phyloP scores from a whole-genome alignment of 64 coral and sea anemone species.

The Acropora yongei region DNA sequence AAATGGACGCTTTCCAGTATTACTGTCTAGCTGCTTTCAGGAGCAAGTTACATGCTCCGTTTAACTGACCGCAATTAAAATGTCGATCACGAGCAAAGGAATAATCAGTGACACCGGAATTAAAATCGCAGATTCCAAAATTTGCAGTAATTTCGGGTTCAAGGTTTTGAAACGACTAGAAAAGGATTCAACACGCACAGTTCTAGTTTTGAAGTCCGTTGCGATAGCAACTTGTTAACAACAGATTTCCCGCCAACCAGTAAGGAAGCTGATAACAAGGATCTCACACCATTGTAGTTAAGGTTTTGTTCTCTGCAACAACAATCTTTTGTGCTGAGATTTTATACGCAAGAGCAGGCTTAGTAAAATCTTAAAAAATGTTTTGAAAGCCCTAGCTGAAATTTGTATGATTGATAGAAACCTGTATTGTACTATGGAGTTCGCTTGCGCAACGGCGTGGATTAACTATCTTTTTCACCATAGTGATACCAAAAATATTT shows the following conservation, averaged over 20 bases:
- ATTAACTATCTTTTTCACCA: not conserved
- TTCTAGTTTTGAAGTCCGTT: not conserved
- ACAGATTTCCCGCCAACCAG: constrained; percentile 31
- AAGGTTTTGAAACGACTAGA: not conserved
- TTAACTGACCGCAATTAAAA: not conserved
- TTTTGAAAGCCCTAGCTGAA: no score
- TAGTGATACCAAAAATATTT: constrained; percentile 29
- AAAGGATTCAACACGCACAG: not conserved
- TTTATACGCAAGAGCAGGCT: not conserved
- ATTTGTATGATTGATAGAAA: no score
- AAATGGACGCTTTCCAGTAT: not conserved
- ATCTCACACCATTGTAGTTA: not conserved
- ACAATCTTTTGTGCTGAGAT: not conserved
- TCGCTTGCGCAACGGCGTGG: not conserved
- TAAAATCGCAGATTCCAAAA: no score
- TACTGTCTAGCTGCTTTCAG: not conserved
- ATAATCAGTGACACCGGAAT: not conserved
- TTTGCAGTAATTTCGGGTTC: no score
- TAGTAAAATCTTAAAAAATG: no score
- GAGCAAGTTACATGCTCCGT: no score
- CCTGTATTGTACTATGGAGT: not conserved
- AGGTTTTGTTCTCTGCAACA: not conserved
- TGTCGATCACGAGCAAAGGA: not conserved
- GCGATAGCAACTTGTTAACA: constrained; percentile 4
- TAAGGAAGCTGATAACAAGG: not conserved